Evolutionary conservation across 2,797 vertebrate species (phyloP), one percentile per base, ranked within the genome.

Genomic region (Dendrocincla fuliginosa): DNA sequence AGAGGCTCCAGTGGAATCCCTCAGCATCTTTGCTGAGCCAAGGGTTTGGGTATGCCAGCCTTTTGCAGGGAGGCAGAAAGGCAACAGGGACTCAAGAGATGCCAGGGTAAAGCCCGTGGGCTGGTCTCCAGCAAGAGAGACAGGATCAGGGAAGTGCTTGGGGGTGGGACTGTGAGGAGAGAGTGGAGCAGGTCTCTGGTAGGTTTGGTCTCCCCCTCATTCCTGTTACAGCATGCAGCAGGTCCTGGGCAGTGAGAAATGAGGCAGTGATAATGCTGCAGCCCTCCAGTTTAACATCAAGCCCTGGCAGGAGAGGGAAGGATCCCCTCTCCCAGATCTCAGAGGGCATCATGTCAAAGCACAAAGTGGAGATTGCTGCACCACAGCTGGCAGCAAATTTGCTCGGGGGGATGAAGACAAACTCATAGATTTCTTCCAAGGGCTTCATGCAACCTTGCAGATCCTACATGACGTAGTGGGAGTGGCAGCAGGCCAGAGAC

Each of bases 181-280:
- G 28, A 6, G 17, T 22, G 32, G 20, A 79, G 41, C 23, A 37
- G 7, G 10, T 25, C 32, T 56, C 41, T n/a, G 5, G 22, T 25
- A 53, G 46, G 10, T 28, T 86, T 78, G 13, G 20, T 64, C 2
- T 52, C 20, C 22, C 8, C 1, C 10, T 9, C 1, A 4, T 61
- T 69, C 59, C 15, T 0, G 0, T 50, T 3, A 2, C 11, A 16
- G 39, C 0, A 4, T 17, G 32, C 65, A 74, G 60, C 44, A 63
- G 44, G 23, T 44, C 37, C n/a, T 64, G 70, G 19, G 25, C 49
- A 28, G 25, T 24, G 65, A 37, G 37, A 71, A n/a, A 32, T 28
- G 47, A 18, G 33, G 60, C 9, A 32, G 28, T 0, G 5, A 23
- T 41, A 25, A 46, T 1, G 16, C 16, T 47, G 47, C 16, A 84